Evolutionary conservation across 2,888 invertebrate genomes (phyloP).

Genomic region (Hofmannophila pseudospretella): DNA sequence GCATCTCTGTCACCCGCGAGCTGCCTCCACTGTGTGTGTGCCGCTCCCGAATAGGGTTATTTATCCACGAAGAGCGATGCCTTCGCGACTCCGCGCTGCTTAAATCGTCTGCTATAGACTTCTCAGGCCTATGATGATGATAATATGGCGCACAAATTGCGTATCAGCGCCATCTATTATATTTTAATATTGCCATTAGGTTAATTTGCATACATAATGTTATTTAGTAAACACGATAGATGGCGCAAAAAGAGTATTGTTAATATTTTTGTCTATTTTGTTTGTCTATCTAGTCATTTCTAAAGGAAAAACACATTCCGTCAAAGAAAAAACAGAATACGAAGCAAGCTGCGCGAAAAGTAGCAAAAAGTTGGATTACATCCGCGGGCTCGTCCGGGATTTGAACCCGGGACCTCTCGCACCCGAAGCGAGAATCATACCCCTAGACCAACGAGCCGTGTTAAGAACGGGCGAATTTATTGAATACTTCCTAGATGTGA

Average conservation of each 20-base stretch:
- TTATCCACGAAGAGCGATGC: no score
- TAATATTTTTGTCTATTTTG: not conserved
- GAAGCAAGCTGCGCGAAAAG: not conserved
- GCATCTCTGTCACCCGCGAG: no score
- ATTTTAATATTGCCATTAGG: not conserved
- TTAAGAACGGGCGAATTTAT: conserved; percentile 23
- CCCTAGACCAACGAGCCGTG: conserved; percentile 78
- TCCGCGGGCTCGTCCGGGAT: conserved; percentile 75
- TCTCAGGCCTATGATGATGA: no score
- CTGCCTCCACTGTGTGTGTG: no score
- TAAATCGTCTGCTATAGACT: no score
- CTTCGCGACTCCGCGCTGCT: no score
- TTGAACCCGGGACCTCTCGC: conserved; percentile 80
- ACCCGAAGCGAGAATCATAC: conserved; percentile 80
- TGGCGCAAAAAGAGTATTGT: no score
- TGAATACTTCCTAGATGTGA: not conserved
- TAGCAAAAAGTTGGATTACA: conserved; percentile 1
- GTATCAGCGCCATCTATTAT: not conserved
- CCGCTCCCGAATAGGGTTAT: no score
- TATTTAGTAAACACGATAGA: not conserved
- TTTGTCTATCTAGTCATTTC: no score
- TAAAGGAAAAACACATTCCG: no score
- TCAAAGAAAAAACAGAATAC: not conserved
- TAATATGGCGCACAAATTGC: no score
- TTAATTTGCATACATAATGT: not conserved